Base-by-base conservation (phyloP, 2,797 vertebrate species). In the Karalla daura region DNA sequence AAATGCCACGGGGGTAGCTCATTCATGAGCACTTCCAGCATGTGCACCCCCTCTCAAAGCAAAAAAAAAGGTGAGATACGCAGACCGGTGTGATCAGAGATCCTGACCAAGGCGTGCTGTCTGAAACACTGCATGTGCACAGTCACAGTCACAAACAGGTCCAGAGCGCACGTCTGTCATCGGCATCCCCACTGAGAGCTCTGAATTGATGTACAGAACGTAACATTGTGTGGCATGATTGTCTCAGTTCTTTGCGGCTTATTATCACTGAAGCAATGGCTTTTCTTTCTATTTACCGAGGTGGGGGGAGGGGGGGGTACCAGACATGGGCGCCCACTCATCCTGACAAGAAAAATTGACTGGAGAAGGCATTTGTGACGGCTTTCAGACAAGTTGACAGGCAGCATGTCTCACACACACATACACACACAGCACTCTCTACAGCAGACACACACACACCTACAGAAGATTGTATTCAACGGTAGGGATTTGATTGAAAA, bases 361-460 rank as follows among this genome's bases (percentile, higher is more conserved):
- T 53, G 52, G 45, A 41, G 55, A 60, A 66, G 37, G 36, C 35
- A 2, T 46, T 49, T 8, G 18, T 69, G 59, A 66, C 27, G 60
- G 73, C 70, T 70, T 50, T 81, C 75, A 74, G 40, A 79, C 60
- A 70, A 61, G 44, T 18, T 84, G 81, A 84, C 76, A 55, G 78
- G 44, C 80, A 71, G 55, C 50, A 14, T 41, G 65, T 74, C 80
- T 76, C 54, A 53, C 61, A 47, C 15, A 25, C 54, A 56, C 25
- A 20, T 40, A 52, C 54, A 21, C 60, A 45, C 30, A 46, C 69
- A n/a, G n/a, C n/a, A n/a, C n/a, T n/a, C n/a, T n/a, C n/a, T n/a
- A n/a, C 61, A 47, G 32, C 15, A 25, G 59, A 56, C 25, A 20
- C 40, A 52, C 54, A 21, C 60, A 45, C 30, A 46, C 69, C 20